Conservation (phyloP, 2,113 vertebrate genomes). For the Austrofundulus limnaeus region DNA sequence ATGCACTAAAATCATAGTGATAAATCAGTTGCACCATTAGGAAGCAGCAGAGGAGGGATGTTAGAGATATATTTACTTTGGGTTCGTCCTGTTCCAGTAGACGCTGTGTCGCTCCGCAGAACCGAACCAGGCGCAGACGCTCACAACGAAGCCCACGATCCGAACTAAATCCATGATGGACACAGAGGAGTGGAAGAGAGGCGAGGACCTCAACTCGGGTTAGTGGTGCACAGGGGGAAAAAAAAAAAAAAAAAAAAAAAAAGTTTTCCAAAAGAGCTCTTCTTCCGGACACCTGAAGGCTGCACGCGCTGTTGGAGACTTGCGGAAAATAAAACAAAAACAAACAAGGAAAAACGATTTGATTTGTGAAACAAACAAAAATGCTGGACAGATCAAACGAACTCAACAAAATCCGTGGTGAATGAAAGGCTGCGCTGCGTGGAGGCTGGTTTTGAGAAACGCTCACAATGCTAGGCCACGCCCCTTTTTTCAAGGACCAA, state of each 20-base stretch:
- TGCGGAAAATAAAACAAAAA: background rate
- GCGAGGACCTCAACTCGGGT: conserved; percentile 33
- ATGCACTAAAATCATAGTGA: too few species aligned
- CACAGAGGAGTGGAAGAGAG: conserved; percentile 40
- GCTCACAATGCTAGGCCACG: conserved; percentile 29
- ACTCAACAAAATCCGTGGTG: conserved; percentile 57
- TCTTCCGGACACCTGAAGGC: conserved; percentile 11
- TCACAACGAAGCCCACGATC: conserved; percentile 65
- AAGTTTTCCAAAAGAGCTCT: background rate
- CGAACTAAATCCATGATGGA: conserved; percentile 78
- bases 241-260: background rate
- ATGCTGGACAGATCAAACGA: background rate
- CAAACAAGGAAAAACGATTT: background rate
- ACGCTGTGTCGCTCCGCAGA: conserved; percentile 79
- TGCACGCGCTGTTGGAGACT: background rate
- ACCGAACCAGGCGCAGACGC: conserved; percentile 66
- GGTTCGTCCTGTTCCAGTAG: conserved; percentile 82
- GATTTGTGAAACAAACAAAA: background rate
- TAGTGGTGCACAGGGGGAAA: conserved; percentile 17
- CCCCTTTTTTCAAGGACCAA: conserved; percentile 48
- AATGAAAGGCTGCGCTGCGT: conserved; percentile 47
- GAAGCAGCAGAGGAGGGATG: background rate
- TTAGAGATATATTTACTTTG: conserved; percentile 70
- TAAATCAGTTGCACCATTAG: background rate
- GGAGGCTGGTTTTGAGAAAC: conserved; percentile 66